Evolutionary conservation across 2,888 invertebrate species (phyloP), one percentile per base, ranked within the genome.

Genomic region (Pollenia amentaria): DNA sequence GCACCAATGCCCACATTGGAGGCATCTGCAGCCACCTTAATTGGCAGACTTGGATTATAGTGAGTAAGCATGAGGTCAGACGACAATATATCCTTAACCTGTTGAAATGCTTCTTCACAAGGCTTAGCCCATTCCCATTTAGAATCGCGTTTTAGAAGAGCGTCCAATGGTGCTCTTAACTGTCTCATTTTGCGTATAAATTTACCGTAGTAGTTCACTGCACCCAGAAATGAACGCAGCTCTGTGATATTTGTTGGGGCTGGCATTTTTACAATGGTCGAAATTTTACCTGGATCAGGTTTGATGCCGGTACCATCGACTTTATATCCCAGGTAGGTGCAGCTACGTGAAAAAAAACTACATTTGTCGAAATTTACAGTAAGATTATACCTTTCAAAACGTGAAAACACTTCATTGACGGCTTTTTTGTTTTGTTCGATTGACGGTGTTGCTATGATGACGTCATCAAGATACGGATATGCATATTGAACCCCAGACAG

Each of bases 11-110:
- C 67, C 12, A 75, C 40, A 92, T 42, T 90, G 83, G n/a, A 89
- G 80, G 46, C 91, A 90, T 21, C 92, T 82, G 44, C 51, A 51
- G 51, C 72, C 29, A 48, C 84, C 86, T 78, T 73, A 3, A 78
- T 81, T 69, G 65, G 65, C 12, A 67, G 51, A 9, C 18, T 38
- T 21, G 82, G 77, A 44, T 85, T 57, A 29, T 77, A 85, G 62
- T 80, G 80, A 0, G 84, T 84, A 18, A 44, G 62, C 73, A 84
- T 53, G 11, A 88, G 78, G 14, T 88, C 80, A 51, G 85, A 88
- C 38, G 81, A 12, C 9, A 87, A 78, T 38, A 86, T 53, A 2
- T 60, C 6, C 60, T 88, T 86, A 12, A 81, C 69, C 29, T 84
- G 67, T 16, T 57, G 0, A 64, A 88, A 88, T 2, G 73, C 67